phyloP scores from a whole-genome alignment of 2,113 vertebrate species.

The Sylvilagus bachmani region DNA sequence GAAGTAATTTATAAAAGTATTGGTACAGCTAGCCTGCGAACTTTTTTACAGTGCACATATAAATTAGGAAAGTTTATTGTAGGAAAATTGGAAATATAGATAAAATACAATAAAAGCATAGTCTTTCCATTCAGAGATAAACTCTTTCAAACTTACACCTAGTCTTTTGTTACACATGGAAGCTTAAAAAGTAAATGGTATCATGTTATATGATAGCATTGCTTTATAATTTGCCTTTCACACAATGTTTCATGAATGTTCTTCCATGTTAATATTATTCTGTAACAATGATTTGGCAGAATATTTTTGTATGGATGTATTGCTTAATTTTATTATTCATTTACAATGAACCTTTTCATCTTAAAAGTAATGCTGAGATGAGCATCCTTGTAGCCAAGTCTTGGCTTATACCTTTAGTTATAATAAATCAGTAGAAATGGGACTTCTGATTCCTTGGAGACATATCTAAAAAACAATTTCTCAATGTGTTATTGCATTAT shows the following conservation, averaged over 20 bases:
- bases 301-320: conserved; percentile 37
- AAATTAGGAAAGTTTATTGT: conserved; percentile 28
- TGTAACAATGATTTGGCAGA: background rate
- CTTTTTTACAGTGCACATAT: conserved; percentile 36
- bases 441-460: background rate
- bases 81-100: conserved; percentile 51
- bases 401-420: conserved; percentile 7
- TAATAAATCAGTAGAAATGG: conserved; percentile 28
- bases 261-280: background rate
- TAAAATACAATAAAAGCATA: conserved; percentile 50
- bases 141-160: background rate
- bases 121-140: conserved; percentile 7
- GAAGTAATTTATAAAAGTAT: conserved; percentile 32
- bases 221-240: conserved; percentile 41
- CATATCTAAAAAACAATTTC: background rate
- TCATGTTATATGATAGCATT: background rate
- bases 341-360: conserved; percentile 45
- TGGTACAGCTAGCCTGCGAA: background rate
- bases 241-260: background rate
- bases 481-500: background rate
- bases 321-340: conserved; percentile 56
- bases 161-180: background rate
- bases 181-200: background rate
- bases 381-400: conserved; percentile 24
- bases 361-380: conserved; percentile 36